phyloP scores from a whole-genome alignment of 2,113 vertebrate species.

The Anoura caudifer region DNA sequence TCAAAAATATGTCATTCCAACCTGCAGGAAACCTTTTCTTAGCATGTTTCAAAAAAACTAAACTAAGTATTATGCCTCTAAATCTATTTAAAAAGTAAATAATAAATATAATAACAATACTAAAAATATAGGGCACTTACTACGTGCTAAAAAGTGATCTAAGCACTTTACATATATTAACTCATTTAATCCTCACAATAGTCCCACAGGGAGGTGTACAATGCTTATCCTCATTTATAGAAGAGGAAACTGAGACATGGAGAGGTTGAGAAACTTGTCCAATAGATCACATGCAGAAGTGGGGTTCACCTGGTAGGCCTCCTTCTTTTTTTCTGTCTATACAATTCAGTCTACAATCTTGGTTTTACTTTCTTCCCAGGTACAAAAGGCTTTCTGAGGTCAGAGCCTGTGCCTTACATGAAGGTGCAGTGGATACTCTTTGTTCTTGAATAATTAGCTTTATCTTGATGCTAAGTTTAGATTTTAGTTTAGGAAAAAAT shows the following conservation, averaged over 20 bases:
- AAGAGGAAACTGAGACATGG: not conserved
- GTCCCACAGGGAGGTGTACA: not conserved
- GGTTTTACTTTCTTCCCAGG: not conserved
- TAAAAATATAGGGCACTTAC: not conserved
- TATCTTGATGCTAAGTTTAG: not conserved
- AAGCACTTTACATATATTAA: not conserved
- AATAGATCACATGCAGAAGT: no score
- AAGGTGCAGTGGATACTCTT: not conserved
- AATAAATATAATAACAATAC: not conserved
- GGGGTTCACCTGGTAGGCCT: no score
- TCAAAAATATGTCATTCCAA: not conserved
- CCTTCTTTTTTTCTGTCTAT: not conserved
- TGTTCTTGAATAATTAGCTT: not conserved
- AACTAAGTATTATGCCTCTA: not conserved
- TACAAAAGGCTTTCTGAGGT: not conserved
- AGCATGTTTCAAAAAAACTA: not conserved
- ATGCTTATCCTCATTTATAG: not conserved
- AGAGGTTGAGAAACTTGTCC: not conserved
- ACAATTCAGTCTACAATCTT: not conserved
- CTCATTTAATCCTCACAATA: not conserved
- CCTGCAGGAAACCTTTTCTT: not conserved
- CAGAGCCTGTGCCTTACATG: not conserved
- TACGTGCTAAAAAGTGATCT: not conserved
- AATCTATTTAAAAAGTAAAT: not conserved
- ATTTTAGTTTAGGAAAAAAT: not conserved